A percentile compares a stretch with the other conserved stretches of the same genome.
phyloP scores from a whole-genome alignment of 2,113 vertebrate species.

The Urocynchramus pylzowi region DNA sequence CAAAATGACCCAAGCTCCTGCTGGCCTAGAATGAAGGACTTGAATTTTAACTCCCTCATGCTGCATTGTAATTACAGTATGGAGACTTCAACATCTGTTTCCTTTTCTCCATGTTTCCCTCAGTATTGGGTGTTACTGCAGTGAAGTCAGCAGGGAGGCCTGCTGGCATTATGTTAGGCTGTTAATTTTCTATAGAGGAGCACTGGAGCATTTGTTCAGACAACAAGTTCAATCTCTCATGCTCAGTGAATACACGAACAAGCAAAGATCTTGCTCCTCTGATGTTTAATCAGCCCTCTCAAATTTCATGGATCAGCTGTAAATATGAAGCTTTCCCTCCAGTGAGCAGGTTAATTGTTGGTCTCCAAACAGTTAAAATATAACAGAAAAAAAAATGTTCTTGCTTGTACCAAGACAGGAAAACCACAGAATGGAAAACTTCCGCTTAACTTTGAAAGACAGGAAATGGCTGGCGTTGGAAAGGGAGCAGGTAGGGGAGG shows the following conservation, averaged over 20 bases:
- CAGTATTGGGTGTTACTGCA: not conserved
- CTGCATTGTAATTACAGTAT: not conserved
- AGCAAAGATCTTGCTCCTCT: not conserved
- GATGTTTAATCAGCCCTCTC: not conserved
- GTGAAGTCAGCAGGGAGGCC: not conserved
- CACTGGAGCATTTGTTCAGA: conserved; percentile 10
- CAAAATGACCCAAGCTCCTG: not conserved
- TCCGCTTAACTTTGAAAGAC: conserved; percentile 24
- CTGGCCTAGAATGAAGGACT: not conserved
- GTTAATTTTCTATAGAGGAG: conserved; percentile 18
- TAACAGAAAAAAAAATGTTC: not conserved
- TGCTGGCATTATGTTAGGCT: not conserved
- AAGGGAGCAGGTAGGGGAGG: not conserved
- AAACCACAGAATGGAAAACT: conserved; percentile 16
- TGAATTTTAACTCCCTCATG: not conserved
- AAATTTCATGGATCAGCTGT: not conserved
- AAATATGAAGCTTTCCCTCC: not conserved
- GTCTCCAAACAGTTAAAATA: conserved; percentile 34
- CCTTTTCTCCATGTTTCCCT: not conserved
- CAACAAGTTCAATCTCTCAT: not conserved
- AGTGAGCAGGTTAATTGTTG: not conserved
- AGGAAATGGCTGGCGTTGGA: not conserved
- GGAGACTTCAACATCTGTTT: conserved; percentile 28
- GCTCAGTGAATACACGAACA: not conserved
- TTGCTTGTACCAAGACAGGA: not conserved